Conservation (phyloP, 2,888 invertebrate genomes). For the Epinotia nisella region DNA sequence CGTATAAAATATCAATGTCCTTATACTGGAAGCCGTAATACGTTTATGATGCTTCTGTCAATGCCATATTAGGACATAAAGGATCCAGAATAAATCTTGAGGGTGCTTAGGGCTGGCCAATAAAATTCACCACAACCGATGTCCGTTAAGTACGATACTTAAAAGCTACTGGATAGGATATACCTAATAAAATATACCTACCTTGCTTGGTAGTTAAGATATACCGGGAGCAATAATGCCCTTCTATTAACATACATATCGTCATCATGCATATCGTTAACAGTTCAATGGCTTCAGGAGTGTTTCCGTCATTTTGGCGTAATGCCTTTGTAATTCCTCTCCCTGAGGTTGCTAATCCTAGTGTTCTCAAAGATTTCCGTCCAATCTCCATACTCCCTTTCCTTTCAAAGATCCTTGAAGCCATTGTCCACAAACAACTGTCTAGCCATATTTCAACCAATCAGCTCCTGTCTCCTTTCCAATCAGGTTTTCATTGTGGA, state of each 20-base stretch:
- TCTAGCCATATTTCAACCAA: no score
- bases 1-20: slow-evolving; percentile 41
- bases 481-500: no score
- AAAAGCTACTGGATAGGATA: slow-evolving; percentile 13
- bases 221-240: neutral
- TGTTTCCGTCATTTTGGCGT: no score
- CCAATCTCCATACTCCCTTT: no score
- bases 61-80: slow-evolving; percentile 33
- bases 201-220: neutral
- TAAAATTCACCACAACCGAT: slow-evolving; percentile 15
- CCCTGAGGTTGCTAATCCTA: no score
- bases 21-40: slow-evolving; percentile 26
- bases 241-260: neutral
- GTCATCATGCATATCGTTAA: no score
- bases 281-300: no score
- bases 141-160: neutral
- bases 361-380: no score
- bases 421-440: no score
- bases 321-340: no score
- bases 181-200: slow-evolving; percentile 8
- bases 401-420: no score
- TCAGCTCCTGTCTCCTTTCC: no score
- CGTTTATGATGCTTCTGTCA: slow-evolving; percentile 32
- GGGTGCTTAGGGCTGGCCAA: slow-evolving; percentile 14
- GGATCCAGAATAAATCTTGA: slow-evolving; percentile 27